Evolutionary conservation across 2,888 invertebrate genomes (phyloP), one percentile per base, ranked within the genome.

Genomic region (Drosophila anomalata): DNA sequence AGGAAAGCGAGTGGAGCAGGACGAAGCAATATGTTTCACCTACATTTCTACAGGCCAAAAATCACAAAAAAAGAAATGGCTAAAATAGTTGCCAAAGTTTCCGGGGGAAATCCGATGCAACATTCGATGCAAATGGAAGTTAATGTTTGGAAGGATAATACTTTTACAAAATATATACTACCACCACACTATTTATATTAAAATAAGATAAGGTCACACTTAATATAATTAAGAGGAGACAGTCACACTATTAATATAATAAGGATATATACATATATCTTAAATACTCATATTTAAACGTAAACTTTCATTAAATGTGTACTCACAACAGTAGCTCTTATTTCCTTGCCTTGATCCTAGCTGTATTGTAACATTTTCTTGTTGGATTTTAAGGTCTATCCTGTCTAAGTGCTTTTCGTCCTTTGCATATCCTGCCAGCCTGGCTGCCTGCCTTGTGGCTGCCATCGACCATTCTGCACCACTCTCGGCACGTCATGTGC

Each of bases 401-500:
- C 41, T n/a, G 47, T 3, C 58, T 50, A 50, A 62, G 61, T 58
- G 61, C 61, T 58, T 33, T 50, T 42, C 42, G 20, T 42, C 47
- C 58, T 61, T 20, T 58, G 36, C 42, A 62, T 62, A 41, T 41
- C 24, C 58, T 22, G 17, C 17, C 42, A 3, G 14, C 4, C 11
- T 7, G 12, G 2, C 22, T 9, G 22, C 36, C 36, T 3, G 3
- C 3, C 36, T 36, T 61, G 61, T 24, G 61, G 61, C 48, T 48
- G 46, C 36, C 60, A 61, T 61, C 61, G 61, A 61, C 61, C 61
- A 48, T 58, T 58, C 58, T 58, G 61, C 61, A 58, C 48, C 61
- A 62, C 58, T 62, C 61, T 50, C 58, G 42, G 48, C 58, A 48
- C 58, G 61, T 62, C 61, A 62, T 62, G 61, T 62, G 61, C 61